Conservation (phyloP, 2,888 invertebrate genomes). For the Teleogryllus oceanicus region DNA sequence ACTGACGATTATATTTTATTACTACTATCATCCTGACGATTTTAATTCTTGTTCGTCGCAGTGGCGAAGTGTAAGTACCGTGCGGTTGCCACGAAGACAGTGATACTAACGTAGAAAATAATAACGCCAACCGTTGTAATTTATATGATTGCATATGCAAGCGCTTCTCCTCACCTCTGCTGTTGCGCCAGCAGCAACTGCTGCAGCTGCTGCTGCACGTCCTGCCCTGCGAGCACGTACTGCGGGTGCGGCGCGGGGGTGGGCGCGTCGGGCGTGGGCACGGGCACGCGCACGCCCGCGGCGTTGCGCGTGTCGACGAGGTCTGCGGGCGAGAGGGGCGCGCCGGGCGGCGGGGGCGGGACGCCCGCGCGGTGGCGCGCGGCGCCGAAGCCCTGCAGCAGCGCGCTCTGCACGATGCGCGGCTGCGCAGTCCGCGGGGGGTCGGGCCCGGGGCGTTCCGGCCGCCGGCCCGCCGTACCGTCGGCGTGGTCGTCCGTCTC, state of each 20-base stretch:
- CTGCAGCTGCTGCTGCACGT: conserved; percentile 20
- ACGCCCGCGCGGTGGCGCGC: not conserved
- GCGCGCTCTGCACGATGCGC: conserved; percentile 30
- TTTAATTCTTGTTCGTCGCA: no score
- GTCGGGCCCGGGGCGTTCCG: conserved; percentile 44
- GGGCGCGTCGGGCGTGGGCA: not conserved
- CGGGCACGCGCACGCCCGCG: not conserved
- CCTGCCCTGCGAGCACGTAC: conserved; percentile 10
- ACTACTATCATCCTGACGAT: no score
- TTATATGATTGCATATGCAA: no score
- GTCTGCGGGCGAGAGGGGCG: not conserved
- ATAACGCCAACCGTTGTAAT: no score
- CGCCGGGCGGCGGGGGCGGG: not conserved
- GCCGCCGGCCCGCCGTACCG: conserved; percentile 63
- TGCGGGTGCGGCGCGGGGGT: conserved; percentile 21
- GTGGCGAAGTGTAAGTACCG: no score
- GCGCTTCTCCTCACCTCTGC: not conserved
- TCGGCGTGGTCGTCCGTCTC: conserved; percentile 64
- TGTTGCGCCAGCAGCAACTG: conserved; percentile 21
- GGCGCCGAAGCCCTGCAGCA: conserved; percentile 29
- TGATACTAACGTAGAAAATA: no score
- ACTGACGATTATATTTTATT: no score
- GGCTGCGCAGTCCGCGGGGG: conserved; percentile 32
- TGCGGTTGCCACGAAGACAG: no score
- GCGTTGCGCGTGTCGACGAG: not conserved